Conservation (phyloP, 92 coral and sea anemone genomes). For the Parazoanthus atlanticus region DNA sequence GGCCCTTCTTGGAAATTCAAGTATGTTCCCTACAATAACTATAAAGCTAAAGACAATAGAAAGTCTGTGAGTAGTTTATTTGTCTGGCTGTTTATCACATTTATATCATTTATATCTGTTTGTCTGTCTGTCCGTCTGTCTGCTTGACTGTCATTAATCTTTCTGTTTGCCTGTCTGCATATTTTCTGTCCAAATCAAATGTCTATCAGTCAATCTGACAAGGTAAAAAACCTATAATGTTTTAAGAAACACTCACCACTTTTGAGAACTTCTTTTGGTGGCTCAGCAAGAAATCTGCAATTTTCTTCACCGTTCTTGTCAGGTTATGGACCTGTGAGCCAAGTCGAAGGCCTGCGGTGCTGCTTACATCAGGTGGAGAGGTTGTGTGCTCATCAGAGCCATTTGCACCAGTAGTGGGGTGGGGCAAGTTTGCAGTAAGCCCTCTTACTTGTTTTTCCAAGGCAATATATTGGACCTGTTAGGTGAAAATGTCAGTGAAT, state of each 20-base stretch:
- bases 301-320: slow-evolving; percentile 23
- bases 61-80: not conserved
- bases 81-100: too few relatives aligned
- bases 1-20: too few relatives aligned
- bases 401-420: not conserved
- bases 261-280: slow-evolving; percentile 32
- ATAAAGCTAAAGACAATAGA: too few relatives aligned
- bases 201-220: not conserved
- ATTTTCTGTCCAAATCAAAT: not conserved
- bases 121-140: not conserved
- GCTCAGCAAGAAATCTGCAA: slow-evolving; percentile 30
- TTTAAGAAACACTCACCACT: not conserved
- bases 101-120: too few relatives aligned
- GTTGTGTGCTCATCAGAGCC: not conserved
- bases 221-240: not conserved
- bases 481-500: not conserved
- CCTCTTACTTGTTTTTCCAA: slow-evolving; percentile 16
- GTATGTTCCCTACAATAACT: too few relatives aligned
- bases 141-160: not conserved
- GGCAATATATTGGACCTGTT: slow-evolving; percentile 14
- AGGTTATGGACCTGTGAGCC: slow-evolving; percentile 33
- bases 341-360: not conserved
- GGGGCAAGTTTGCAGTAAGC: not conserved
- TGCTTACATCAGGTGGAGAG: not conserved
- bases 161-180: not conserved